Evolutionary conservation across 2,797 vertebrate species (phyloP), one percentile per base, ranked within the genome.

Genomic region (Chloroceryle amazona): DNA sequence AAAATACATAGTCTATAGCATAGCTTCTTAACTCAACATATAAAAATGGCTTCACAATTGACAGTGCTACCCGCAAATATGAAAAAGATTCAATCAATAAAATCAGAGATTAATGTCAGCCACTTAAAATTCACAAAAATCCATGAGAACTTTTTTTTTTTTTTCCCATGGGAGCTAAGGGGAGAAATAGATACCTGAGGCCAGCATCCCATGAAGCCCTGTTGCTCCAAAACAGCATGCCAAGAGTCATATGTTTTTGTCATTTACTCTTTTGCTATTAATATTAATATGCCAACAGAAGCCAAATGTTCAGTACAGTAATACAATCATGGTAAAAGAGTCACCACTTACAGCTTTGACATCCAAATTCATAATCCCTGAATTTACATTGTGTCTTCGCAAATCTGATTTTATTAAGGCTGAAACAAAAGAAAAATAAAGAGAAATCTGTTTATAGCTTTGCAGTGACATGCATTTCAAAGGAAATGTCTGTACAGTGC

Each of bases 361-460:
- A 19, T 97, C 96, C 49, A 96, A 97, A 71, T 93, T 97, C 31
- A 93, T 79, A 49, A 97, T 97, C 70, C 98, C 98, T 65, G 98
- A 96, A 97, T 99, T 99, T 86, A 99, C 96, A 29, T 98, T 99
- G 96, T 99, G 98, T 97, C 99, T 98, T 97, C 98, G 98, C 95
- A 99, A 98, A 71, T 99, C 99, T 16, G 99, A 99, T 96, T 99
- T 99, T 97, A 99, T 99, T 94, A 99, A 98, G 54, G 99, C 99
- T 99, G 98, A 72, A 98, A 98, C 17, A 96, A 46, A 54, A 5
- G 47, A 15, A 81, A 4, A 4, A 79, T 13, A 22, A 6, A 81
- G 17, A 65, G 39, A 81, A 84, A 70, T 28, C 6, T 95, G 88
- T 72, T 85, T 41, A 57, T 31, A 85, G 57, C 26, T 95, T 82